Evolutionary conservation across 2,797 vertebrate species (phyloP), one percentile per base, ranked within the genome.

Genomic region (Rousettus madagascariensis): DNA sequence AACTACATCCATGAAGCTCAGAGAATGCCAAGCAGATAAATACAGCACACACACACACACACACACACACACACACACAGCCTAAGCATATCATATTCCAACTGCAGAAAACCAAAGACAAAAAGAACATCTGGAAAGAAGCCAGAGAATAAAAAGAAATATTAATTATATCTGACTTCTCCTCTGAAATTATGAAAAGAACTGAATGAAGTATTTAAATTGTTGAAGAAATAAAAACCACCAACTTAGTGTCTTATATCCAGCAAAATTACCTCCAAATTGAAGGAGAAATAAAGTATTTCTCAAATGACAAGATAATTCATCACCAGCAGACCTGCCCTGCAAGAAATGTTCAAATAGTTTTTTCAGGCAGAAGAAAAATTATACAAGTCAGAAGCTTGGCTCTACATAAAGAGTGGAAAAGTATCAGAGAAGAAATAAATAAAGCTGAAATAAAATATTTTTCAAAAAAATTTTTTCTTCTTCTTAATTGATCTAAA

Each of bases 381-480:
- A 86, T 65, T 38, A 38, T 84, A 46, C 49, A 77, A 88, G 49
- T 86, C 24, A 90, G 33, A 91, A 74, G 36, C 22, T 79, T 79
- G 38, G 12, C 49, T 79, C 57, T 91, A 30, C 36, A 55, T 83
- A 75, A 95, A 88, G 30, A 55, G 94, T 51, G 12, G 11, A 68
- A 69, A 59, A 74, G 16, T 3, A 43, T 77, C 53, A 92, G 17
- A 61, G 17, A 61, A 80, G 24, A 38, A 90, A 90, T 71, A 95
- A 89, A 91, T 63, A 22, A 94, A 68, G 36, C 33, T 51, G 74
- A 93, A 88, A 87, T 57, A 80, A 69, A 83, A 72, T 46, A 72
- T 66, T 89, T 90, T 16, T 49, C 49, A 49, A 49, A 46, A 46
- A 46, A 43, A 13, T 16, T 49, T 49, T 49, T 49, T 49, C 16